Evolutionary conservation across 2,797 vertebrate species (phyloP).

Genomic region (Spinibarbus caldwelli): DNA sequence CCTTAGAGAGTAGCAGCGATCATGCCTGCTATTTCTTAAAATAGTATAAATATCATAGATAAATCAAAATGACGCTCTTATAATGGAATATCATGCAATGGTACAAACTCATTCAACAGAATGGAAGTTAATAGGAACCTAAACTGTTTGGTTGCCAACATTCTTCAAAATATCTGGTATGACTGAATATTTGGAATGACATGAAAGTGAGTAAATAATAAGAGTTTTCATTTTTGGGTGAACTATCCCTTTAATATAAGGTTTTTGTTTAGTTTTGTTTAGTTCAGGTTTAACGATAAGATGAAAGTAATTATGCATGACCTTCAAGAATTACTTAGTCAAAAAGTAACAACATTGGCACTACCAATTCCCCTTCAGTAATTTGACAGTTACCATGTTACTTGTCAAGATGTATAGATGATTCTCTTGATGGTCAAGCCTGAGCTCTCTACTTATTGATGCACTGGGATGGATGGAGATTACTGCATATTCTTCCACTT

Average conservation of each 20-base stretch:
- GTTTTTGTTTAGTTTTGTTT: neutral
- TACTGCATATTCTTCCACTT: constrained; percentile 83
- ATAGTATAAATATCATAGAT: neutral
- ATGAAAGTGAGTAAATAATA: too few species aligned
- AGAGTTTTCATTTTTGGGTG: neutral
- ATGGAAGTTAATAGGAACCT: neutral
- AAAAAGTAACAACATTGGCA: neutral
- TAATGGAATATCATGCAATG: too few species aligned
- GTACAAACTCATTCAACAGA: too few species aligned
- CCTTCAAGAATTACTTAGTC: neutral
- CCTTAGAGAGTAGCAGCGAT: neutral
- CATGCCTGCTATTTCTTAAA: neutral
- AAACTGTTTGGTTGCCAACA: neutral
- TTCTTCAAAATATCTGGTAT: too few species aligned
- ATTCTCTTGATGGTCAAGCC: constrained; percentile 87
- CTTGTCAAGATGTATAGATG: constrained; percentile 93
- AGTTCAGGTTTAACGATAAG: neutral
- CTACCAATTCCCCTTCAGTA: neutral
- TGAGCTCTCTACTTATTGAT: constrained; percentile 87
- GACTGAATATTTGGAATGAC: too few species aligned
- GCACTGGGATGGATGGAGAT: constrained; percentile 82
- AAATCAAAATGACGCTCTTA: too few species aligned
- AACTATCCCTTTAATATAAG: too few species aligned
- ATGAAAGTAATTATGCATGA: constrained; percentile 37
- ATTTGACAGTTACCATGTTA: constrained; percentile 78